Evolutionary conservation across 2,113 vertebrate species (phyloP), one percentile per base, ranked within the genome.

Genomic region (Mustela lutreola): DNA sequence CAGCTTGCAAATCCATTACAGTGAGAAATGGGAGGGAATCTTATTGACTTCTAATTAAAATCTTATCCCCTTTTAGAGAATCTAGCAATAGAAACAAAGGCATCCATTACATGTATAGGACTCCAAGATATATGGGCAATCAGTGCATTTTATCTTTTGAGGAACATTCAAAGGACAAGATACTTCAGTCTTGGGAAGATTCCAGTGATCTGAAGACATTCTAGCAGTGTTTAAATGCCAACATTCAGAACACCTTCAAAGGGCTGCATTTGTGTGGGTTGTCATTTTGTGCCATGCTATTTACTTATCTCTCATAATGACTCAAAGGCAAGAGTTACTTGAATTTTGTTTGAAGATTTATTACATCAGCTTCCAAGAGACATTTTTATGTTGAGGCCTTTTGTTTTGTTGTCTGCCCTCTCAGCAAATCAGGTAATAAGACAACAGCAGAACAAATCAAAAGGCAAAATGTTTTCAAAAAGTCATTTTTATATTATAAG

Each of bases 11-110:
- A 80, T 70, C 81, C 92, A 70, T 92, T 93, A 87, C 45, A 22
- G 11, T 90, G 79, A 97, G 97, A 98, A 97, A 90, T 0, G 1
- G 24, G 56, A 96, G 75, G 22, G 78, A 19, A 82, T 67, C 98
- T 98, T 93, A 97, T 85, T 96, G 96, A 86, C 83, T 97, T 45
- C 82, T 91, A 97, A 96, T 97, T 94, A 98, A 97, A 97, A 94
- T 84, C 39, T 80, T 87, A 91, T 42, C 16, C 33, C 24, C 90
- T 97, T 96, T 48, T 53, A 93, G 73, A 97, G 81, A 95, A 95
- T 80, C 78, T 5, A 19, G 75, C 56, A 98, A 76, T 79, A 21
- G 63, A 92, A 85, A 48, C 96, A 90, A 5, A 90, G 48, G 26
- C 84, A 56, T 92, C 98, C 92, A 36, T 86, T 94, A 60, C 86